phyloP scores from a whole-genome alignment of 2,888 invertebrate species.

The Galerucella pusilla region DNA sequence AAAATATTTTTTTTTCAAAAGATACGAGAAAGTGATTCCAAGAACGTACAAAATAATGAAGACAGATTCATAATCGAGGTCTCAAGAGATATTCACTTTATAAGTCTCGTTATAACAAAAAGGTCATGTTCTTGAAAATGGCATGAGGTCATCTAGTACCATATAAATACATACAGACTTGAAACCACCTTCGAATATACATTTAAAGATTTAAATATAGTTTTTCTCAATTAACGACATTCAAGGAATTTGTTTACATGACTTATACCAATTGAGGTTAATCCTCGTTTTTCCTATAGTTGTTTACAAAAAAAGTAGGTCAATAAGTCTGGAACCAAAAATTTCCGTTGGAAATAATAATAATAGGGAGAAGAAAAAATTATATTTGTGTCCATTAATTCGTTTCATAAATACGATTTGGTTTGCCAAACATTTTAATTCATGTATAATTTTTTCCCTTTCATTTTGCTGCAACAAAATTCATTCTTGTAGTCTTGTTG shows the following conservation, averaged over 20 bases:
- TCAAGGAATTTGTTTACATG: not conserved
- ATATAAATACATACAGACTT: slow-evolving; percentile 21
- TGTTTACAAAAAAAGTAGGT: not conserved
- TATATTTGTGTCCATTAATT: too few relatives aligned
- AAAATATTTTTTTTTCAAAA: not conserved
- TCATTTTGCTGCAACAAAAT: too few relatives aligned
- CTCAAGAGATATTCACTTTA: slow-evolving; percentile 13
- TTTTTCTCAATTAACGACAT: not conserved
- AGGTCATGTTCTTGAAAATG: slow-evolving; percentile 28
- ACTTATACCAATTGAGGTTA: not conserved
- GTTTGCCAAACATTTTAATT: too few relatives aligned
- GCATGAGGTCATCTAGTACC: slow-evolving; percentile 19
- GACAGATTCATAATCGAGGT: slow-evolving; percentile 12
- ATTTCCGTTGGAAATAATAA: not conserved
- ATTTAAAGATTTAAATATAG: not conserved
- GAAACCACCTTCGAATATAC: slow-evolving; percentile 19
- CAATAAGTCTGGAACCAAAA: not conserved
- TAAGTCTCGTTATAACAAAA: slow-evolving; percentile 8
- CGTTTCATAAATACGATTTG: too few relatives aligned
- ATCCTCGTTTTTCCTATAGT: not conserved
- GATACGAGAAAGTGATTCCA: slow-evolving; percentile 15
- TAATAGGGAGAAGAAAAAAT: too few relatives aligned
- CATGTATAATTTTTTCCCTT: too few relatives aligned
- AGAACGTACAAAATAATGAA: not conserved
- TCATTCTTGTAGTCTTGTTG: too few relatives aligned